Evolutionary conservation across 2,888 invertebrate genomes (phyloP).

Genomic region (Morpho achilles): DNA sequence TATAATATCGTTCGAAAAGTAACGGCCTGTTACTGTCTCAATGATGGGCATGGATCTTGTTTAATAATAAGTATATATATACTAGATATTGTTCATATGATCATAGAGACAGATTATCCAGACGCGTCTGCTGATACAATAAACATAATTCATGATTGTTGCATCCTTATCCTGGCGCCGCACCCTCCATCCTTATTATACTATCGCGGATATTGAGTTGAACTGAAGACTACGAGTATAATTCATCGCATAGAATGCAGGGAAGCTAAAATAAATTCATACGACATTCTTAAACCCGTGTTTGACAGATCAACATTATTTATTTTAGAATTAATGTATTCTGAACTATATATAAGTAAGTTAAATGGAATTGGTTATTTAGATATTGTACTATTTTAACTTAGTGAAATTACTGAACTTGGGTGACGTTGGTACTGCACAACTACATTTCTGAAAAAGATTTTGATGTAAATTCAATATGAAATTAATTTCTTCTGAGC

Average conservation of each 20-base stretch:
- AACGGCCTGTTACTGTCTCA: too few species aligned
- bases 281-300: neutral
- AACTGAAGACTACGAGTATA: constrained; percentile 17
- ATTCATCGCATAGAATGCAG: constrained; percentile 20
- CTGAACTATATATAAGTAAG: too few species aligned
- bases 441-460: too few species aligned
- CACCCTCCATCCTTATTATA: constrained; percentile 72
- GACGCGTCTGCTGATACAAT: constrained; percentile 25
- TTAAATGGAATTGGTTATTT: too few species aligned
- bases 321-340: neutral
- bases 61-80: too few species aligned
- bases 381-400: too few species aligned
- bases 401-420: too few species aligned
- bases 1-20: too few species aligned
- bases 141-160: constrained; percentile 51
- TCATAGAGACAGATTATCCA: constrained; percentile 5
- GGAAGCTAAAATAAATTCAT: neutral
- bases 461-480: too few species aligned
- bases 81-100: constrained; percentile 7
- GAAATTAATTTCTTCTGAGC: too few species aligned
- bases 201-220: constrained; percentile 14
- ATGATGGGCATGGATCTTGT: too few species aligned
- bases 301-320: neutral
- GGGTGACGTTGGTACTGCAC: too few species aligned
- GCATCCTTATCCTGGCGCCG: constrained; percentile 60